These are phyloP conservation scores for Drosophila aff. DNA, from an alignment of 1,140 invertebrate genomes.

Conservation along the genomic window DNA sequence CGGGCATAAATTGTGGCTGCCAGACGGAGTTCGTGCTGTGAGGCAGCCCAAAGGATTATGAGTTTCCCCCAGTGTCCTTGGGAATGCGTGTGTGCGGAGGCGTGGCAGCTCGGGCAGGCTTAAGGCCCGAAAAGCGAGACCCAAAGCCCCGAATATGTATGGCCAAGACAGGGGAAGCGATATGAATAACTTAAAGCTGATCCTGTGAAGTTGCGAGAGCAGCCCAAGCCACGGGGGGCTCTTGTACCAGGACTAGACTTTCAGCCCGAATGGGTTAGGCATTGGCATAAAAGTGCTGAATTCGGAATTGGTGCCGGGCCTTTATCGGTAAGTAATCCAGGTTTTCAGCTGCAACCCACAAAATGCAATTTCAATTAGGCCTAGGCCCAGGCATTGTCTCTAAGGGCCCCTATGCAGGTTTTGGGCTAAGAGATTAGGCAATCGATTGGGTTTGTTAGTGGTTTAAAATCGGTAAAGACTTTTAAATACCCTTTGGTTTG, in stretches of 20 bases:
- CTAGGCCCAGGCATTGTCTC: neutral
- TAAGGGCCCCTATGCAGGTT: neutral
- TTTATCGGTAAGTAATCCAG: neutral
- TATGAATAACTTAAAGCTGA: conserved; percentile 50
- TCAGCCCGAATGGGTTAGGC: neutral
- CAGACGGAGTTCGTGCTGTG: conserved; percentile 61
- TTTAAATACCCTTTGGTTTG: neutral
- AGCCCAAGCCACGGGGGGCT: conserved; percentile 9
- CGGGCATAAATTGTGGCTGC: conserved; percentile 65
- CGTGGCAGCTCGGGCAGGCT: conserved; percentile 18
- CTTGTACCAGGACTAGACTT: neutral
- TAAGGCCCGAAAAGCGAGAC: conserved; percentile 27
- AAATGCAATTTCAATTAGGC: conserved; percentile 23
- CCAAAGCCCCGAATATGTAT: conserved; percentile 32
- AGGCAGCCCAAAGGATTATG: conserved; percentile 69
- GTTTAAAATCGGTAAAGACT: neutral
- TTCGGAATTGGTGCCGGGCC: conserved; percentile 1
- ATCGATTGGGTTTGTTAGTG: neutral
- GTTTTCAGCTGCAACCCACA: conserved; percentile 18
- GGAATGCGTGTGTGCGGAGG: neutral
- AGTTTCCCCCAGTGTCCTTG: conserved; percentile 48
- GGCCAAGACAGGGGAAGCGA: conserved; percentile 29
- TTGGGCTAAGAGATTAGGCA: neutral
- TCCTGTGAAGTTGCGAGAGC: conserved; percentile 38
- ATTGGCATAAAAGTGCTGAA: conserved; percentile 18